Evolutionary conservation across 2,888 invertebrate genomes (phyloP), one percentile per base, ranked within the genome.

Genomic region (Melanostoma scalare): DNA sequence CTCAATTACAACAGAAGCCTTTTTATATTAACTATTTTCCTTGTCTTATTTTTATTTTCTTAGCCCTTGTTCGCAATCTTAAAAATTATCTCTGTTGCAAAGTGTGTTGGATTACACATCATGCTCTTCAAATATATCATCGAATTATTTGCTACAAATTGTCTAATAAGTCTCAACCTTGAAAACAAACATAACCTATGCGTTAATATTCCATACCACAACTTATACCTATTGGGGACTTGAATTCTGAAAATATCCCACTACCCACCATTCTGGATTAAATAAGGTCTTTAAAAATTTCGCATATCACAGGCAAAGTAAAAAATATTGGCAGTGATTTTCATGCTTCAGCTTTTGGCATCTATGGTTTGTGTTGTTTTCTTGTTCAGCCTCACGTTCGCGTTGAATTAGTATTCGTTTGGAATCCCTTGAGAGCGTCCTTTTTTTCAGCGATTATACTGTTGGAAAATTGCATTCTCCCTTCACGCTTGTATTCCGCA

Each of bases 401-500:
- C 42, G 65, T 69, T 52, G 76, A 74, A 35, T 60, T 79, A 68
- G 65, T 6, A 46, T 10, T 3, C 58, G 55, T 67, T 46, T 85
- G 50, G 5, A 90, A 84, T 6, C 86, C 86, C 35, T 88, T 89
- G 4, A 89, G 63, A 60, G 87, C 82, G 30, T 88, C 89, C 76
- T 90, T 90, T 85, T 88, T 88, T 35, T 89, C 89, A 10, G 88
- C 87, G 6, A 87, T 88, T 40, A 89, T 82, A 60, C 90, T 90
- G 65, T 90, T 90, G 52, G 89, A 87, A 46, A 90, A 89, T 84
- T 89, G 90, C 80, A 90, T 88, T 73, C 88, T 87, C 48, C 88
- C 88, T 76, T 91, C 91, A 1, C 86, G 85, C 60, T 89, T 87
- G 75, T 91, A 91, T 33, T 88, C 89, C n/a, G 81, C 78, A 55